These are phyloP conservation scores for Lysandra bellargus DNA, from an alignment of 2,888 invertebrate genomes.

Conservation along the genomic window DNA sequence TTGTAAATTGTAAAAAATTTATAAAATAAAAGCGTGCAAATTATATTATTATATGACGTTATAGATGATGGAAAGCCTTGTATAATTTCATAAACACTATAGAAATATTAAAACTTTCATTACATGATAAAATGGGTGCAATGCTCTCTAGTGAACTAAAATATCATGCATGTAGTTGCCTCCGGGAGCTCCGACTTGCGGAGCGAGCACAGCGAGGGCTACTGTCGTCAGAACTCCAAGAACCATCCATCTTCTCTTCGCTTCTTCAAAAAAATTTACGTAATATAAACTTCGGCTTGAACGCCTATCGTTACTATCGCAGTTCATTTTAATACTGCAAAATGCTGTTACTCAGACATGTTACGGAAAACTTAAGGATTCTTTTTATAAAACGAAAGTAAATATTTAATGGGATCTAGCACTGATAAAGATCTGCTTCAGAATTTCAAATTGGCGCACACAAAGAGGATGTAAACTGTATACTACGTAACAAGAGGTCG, in stretches of 20 bases:
- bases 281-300: conserved; percentile 47
- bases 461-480: too few relatives aligned
- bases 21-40: conserved; percentile 29
- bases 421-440: neutral
- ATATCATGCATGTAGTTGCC: conserved; percentile 69
- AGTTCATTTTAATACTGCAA: neutral
- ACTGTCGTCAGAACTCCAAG: conserved; percentile 58
- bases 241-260: conserved; percentile 60
- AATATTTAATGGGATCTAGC: neutral
- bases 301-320: neutral
- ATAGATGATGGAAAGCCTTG: conserved; percentile 8
- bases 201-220: conserved; percentile 58
- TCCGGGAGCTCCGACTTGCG: conserved; percentile 64
- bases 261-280: conserved; percentile 55
- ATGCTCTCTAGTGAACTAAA: conserved; percentile 63
- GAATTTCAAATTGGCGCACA: conserved; percentile 54
- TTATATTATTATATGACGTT: neutral
- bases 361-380: neutral
- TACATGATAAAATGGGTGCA: conserved; percentile 67
- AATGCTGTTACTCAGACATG: neutral
- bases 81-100: neutral
- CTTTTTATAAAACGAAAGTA: neutral
- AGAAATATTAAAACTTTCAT: conserved; percentile 43
- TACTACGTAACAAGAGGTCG: too few relatives aligned
- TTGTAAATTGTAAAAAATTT: neutral